Base-by-base conservation (phyloP, 2,113 vertebrate genomes). In the Grantiella picta region DNA sequence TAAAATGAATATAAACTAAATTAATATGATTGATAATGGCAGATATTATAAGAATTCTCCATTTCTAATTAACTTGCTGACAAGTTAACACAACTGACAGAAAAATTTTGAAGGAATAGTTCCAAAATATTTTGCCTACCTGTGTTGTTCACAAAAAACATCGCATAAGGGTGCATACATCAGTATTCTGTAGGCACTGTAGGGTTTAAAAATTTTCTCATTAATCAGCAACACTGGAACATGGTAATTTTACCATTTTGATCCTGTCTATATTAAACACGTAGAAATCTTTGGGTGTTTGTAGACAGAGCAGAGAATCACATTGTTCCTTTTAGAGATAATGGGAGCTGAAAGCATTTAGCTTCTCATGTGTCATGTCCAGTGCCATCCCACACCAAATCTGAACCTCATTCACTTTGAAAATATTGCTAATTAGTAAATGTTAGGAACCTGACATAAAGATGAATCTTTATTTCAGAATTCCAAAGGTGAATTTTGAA, bases 401-500 rank as follows among this genome's bases (percentile, higher is more conserved):
- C 9, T 63, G 82, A 94, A 33, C 5, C 13, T 86, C 27, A 33
- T 33, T 56, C 16, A 29, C 16, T 73, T 63, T 52, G 38, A 82
- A 77, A 94, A 70, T 12, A 42, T 20, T 64, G 13, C 1, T 73
- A 77, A 70, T 63, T 63, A 73, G 78, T 63, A 85, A 49, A 60
- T 25, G 5, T 38, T 68, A 60, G 24, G 12, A 90, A 63, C 1
- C 10, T 83, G 21, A 23, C 35, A 60, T 38, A 42, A 77, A 70
- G 13, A 31, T 24, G 6, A 53, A 28, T 72, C 18, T 75, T 54
- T 69, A 20, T 69, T 80, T 71, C 50, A 83, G n/a, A 77, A 44
- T 1, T 12, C 4, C 12, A 66, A 7, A 1, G 0, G 9, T n/a
- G 33, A 69, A 78, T 64, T 90, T 84, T 3, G 1, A 47, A 40